Evolutionary conservation across 2,797 vertebrate genomes (phyloP).

Genomic region (Chrosomus eos): DNA sequence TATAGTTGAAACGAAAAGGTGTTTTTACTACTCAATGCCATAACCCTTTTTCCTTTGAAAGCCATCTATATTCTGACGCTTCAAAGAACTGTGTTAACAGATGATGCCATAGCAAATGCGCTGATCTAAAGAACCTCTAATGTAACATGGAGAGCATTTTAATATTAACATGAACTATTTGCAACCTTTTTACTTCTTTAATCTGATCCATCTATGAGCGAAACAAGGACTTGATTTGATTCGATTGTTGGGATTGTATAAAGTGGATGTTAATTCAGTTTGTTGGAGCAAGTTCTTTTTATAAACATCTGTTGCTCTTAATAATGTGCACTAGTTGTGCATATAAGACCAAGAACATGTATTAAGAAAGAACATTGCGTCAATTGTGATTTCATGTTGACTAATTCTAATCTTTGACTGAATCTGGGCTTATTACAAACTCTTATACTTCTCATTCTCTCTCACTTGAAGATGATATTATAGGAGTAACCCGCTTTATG

Average conservation of each 20-base stretch:
- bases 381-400: neutral
- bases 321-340: neutral
- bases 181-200: slow-evolving; percentile 5
- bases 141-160: slow-evolving; percentile 7
- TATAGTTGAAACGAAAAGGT: neutral
- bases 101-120: neutral
- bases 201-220: neutral
- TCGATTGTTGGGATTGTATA: neutral
- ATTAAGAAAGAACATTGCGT: neutral
- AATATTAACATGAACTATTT: neutral
- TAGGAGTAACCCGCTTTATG: neutral
- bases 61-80: neutral
- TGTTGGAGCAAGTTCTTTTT: neutral
- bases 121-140: neutral
- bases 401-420: neutral
- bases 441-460: neutral
- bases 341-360: neutral
- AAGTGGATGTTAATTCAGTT: slow-evolving; percentile 1
- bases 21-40: neutral
- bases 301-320: neutral
- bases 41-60: neutral
- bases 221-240: neutral
- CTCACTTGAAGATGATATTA: neutral
- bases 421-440: neutral
- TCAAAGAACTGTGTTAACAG: neutral